These are phyloP conservation scores for Sterna hirundo DNA, from an alignment of 2,113 vertebrate species.

Conservation along the genomic window DNA sequence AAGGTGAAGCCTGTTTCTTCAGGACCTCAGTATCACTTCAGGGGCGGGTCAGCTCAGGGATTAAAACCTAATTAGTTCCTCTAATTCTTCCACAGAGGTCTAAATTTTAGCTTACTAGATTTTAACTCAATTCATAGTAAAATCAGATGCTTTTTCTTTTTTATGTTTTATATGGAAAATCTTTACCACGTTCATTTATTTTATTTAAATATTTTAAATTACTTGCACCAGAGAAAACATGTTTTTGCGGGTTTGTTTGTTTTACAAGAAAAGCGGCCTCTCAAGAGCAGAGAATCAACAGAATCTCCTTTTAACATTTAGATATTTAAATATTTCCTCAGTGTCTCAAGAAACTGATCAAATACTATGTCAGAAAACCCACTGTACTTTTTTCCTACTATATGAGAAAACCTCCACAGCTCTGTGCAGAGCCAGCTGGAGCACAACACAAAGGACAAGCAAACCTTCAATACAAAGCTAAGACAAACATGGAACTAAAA, in stretches of 20 bases:
- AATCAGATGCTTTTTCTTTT: not conserved
- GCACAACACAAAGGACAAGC: not conserved
- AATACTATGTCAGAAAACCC: accelerated
- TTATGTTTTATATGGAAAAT: not conserved
- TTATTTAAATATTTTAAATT: not conserved
- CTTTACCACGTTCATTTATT: not conserved
- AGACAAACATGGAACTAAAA: not conserved
- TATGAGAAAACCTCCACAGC: not conserved
- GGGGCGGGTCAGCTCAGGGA: not conserved
- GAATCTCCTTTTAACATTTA: not conserved
- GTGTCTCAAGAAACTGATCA: not conserved
- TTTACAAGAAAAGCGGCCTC: not conserved
- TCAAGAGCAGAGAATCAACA: not conserved
- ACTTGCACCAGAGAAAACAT: not conserved
- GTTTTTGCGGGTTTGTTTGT: not conserved
- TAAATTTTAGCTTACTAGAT: not conserved
- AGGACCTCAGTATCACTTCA: not conserved
- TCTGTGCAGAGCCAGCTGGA: not conserved
- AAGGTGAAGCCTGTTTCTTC: not conserved
- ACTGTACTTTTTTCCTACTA: not conserved
- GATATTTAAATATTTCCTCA: not conserved
- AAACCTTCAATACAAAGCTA: not conserved
- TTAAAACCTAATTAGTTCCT: not conserved
- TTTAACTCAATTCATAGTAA: not conserved
- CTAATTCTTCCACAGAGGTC: not conserved